phyloP scores from a whole-genome alignment of 2,888 invertebrate species.

The Sceliomorpha sp. region DNA sequence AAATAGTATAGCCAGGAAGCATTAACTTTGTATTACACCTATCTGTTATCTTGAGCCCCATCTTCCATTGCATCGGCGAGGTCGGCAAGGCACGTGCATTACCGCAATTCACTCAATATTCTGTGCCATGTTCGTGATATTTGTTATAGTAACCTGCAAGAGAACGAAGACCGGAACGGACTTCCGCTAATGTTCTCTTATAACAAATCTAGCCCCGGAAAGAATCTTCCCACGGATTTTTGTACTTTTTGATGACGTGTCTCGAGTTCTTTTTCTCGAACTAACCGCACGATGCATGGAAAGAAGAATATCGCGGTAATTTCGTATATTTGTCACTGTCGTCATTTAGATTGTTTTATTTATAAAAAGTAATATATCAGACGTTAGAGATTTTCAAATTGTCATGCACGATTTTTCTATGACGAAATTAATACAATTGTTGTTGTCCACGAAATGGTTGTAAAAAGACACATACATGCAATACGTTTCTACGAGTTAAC shows the following conservation, averaged over 20 bases:
- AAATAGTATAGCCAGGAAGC: constrained; percentile 16
- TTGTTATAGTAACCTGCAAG: constrained; percentile 56
- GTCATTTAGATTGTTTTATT: too few species aligned
- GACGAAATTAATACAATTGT: too few species aligned
- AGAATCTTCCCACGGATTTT: constrained; percentile 26
- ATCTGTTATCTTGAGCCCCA: constrained; percentile 34
- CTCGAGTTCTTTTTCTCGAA: constrained; percentile 10
- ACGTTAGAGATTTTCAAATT: too few species aligned
- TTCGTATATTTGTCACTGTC: too few species aligned
- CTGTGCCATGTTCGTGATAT: constrained; percentile 57
- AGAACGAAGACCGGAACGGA: constrained; percentile 50
- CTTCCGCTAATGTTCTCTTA: constrained; percentile 57
- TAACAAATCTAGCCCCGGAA: constrained; percentile 24
- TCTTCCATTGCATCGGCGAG: constrained; percentile 22
- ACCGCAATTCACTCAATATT: constrained; percentile 57
- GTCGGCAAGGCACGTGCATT: constrained; percentile 21
- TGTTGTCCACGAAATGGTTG: too few species aligned
- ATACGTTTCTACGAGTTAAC: too few species aligned
- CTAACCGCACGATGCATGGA: too few species aligned
- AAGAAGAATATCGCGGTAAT: too few species aligned
- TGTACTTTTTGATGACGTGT: constrained; percentile 22
- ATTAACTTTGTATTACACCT: constrained; percentile 38
- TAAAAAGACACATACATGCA: too few species aligned
- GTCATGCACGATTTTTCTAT: too few species aligned
- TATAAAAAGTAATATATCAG: too few species aligned